Percentiles rank a stretch among this genome's conserved stretches.
phyloP scores from a whole-genome alignment of 2,797 vertebrate species.

The Vespertilio murinus region DNA sequence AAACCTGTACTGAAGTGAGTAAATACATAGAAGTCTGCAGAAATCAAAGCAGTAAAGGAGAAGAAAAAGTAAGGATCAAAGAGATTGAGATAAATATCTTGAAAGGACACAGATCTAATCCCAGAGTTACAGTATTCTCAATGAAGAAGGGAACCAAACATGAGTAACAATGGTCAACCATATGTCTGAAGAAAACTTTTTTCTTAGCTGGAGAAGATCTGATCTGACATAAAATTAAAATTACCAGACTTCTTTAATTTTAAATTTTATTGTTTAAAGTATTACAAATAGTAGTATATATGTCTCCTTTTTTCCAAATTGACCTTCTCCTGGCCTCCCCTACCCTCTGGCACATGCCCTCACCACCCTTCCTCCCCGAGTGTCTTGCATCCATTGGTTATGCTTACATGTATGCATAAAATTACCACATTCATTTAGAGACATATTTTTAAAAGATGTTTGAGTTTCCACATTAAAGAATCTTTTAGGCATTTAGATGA shows the following conservation, averaged over 20 bases:
- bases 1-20: background rate
- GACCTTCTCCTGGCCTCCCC: too few species aligned
- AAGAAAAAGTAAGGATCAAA: background rate
- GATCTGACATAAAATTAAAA: conserved; percentile 27
- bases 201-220: background rate
- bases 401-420: background rate
- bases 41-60: background rate
- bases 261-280: background rate
- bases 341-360: too few species aligned
- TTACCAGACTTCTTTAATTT: background rate
- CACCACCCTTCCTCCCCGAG: too few species aligned
- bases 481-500: background rate
- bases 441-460: background rate
- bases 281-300: too few species aligned
- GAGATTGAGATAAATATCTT: background rate
- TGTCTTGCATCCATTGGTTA: too few species aligned
- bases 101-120: background rate
- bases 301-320: too few species aligned
- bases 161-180: background rate
- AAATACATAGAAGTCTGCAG: background rate
- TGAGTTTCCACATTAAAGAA: conserved; percentile 1
- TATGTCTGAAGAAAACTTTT: background rate
- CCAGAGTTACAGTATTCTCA: background rate
- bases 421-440: background rate
- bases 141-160: background rate